Percentiles rank a stretch among this genome's conserved stretches.
These are phyloP conservation scores for Meteorus sp. DNA, from an alignment of 1,140 invertebrate genomes.

Conservation along the genomic window DNA sequence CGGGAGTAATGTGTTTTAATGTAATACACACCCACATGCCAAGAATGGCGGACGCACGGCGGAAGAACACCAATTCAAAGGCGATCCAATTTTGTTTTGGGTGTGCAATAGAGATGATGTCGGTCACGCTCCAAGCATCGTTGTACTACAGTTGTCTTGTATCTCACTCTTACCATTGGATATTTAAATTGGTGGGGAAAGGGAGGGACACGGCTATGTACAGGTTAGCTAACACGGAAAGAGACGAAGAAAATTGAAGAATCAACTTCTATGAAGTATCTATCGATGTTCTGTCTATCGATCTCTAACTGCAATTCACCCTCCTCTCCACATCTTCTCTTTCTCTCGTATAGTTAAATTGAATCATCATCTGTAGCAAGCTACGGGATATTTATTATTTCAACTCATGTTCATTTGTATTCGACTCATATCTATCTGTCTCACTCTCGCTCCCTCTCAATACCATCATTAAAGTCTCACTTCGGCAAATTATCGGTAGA, in stretches of 20 bases:
- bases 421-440: background rate
- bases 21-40: slow-evolving; percentile 24
- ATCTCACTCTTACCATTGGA: slow-evolving; percentile 13
- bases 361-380: too few species aligned
- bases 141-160: slow-evolving; percentile 40
- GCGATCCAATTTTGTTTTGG: slow-evolving; percentile 41
- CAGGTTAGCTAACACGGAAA: too few species aligned
- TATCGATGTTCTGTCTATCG: background rate
- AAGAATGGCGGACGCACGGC: slow-evolving; percentile 15
- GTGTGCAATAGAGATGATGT: slow-evolving; percentile 46
- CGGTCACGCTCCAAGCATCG: slow-evolving; percentile 43
- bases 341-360: background rate
- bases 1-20: too few species aligned
- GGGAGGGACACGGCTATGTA: slow-evolving; percentile 2
- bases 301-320: background rate
- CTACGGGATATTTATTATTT: too few species aligned
- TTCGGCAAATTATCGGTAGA: slow-evolving; percentile 54
- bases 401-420: too few species aligned
- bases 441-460: background rate
- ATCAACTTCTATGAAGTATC: too few species aligned
- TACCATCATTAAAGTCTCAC: background rate
- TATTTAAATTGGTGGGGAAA: slow-evolving; percentile 8
- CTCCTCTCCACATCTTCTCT: background rate
- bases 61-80: slow-evolving; percentile 30
- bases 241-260: too few species aligned